Conservation (phyloP, 2,888 invertebrate genomes). For the Plebejus melissa region DNA sequence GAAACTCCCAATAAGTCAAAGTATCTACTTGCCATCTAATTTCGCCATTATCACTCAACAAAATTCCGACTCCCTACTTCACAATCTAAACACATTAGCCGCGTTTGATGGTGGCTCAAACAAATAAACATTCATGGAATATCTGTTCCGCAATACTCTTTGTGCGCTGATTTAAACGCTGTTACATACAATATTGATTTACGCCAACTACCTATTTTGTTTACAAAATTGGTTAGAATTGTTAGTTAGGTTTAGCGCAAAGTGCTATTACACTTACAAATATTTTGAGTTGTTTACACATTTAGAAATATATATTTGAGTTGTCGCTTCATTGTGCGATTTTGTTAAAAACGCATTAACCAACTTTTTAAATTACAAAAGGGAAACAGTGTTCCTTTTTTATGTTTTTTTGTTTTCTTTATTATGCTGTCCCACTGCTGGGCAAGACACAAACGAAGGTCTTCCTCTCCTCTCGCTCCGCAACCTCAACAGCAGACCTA, state of each 20-base stretch:
- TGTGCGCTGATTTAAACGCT: background rate
- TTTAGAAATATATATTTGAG: too few species aligned
- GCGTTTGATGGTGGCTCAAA: constrained; percentile 1
- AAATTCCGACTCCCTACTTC: background rate
- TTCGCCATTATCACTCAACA: background rate
- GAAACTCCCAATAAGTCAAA: background rate
- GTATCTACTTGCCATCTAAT: background rate
- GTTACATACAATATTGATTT: constrained; percentile 15
- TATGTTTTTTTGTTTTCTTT: too few species aligned
- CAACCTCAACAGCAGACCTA: too few species aligned
- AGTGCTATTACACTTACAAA: background rate
- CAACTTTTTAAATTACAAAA: too few species aligned
- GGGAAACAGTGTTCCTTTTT: too few species aligned
- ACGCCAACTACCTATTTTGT: constrained; percentile 4
- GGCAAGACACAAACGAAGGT: too few species aligned
- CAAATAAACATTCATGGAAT: constrained; percentile 7
- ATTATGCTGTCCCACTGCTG: too few species aligned
- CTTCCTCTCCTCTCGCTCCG: too few species aligned
- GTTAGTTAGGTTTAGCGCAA: background rate
- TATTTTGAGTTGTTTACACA: too few species aligned
- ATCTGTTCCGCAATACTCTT: constrained; percentile 3
- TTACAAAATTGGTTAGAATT: background rate
- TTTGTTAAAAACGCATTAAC: too few species aligned
- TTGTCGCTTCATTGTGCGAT: too few species aligned
- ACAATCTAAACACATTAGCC: constrained; percentile 8